Evolutionary conservation across 2,113 vertebrate species (phyloP), one percentile per base, ranked within the genome.

Genomic region (Alethe diademata): DNA sequence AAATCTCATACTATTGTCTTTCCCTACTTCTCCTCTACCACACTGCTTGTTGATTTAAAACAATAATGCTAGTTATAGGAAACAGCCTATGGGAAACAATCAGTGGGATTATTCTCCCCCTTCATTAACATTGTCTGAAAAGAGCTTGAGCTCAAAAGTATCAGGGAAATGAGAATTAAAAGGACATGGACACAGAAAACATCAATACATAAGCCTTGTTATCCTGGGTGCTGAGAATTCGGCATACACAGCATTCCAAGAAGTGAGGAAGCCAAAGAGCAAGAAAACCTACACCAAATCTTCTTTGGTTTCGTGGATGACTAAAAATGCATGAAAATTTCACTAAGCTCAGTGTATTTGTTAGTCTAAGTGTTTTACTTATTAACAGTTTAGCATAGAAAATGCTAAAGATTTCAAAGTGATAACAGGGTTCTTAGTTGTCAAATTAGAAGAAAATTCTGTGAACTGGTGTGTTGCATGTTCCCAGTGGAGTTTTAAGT

Each of bases 281-380:
- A 90, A 65, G 25, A 4, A 88, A 78, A 74, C 23, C 29, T 62
- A 74, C 56, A 58, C 9, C 84, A 81, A 53, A 86, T 14, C 36
- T 69, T 64, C 69, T 86, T 57, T 71, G 38, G 24, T 67, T 96
- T 90, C 81, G 72, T 36, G 15, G 23, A 86, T 80, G 20, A 90
- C 40, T 96, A 53, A 87, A 94, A 90, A 88, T 29, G 45, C 61
- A 88, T 71, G 14, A 93, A 90, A 88, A 88, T 71, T 84, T 86
- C 58, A 90, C 79, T 88, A 86, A 88, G 79, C 72, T 57, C 16
- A 57, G 65, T 4, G 1, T 24, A 56, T 90, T 88, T 95, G 86
- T 86, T 96, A 97, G 88, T 94, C 93, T 83, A 96, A 96, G 61
- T 78, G 36, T 15, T 83, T 86, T 69, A 78, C 36, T 95, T 93